These are phyloP conservation scores for Stichodactyla helianthus DNA, from an alignment of 64 coral and sea anemone species.

Conservation along the genomic window DNA sequence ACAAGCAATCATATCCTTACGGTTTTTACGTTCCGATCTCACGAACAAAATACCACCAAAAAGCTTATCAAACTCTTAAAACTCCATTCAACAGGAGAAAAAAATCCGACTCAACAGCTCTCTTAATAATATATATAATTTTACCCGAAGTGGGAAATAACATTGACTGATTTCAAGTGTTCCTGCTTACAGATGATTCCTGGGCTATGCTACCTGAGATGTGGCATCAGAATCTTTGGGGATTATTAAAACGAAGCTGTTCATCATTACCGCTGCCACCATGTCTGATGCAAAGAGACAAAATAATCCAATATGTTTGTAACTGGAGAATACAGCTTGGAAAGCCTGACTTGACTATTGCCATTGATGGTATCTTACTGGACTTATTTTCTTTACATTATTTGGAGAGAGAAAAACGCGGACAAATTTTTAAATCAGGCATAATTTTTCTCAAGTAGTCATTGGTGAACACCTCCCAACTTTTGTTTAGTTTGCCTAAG, in stretches of 20 bases:
- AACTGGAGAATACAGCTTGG: not conserved
- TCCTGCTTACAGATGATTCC: not conserved
- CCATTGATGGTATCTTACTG: not conserved
- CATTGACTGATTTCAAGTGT: not conserved
- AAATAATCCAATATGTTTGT: not conserved
- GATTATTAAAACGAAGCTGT: not conserved
- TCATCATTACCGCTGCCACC: not conserved
- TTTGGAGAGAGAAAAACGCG: not conserved
- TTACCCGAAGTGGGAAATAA: not conserved
- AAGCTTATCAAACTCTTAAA: not conserved
- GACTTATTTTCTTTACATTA: not conserved
- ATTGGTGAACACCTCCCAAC: not conserved
- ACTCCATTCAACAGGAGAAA: not conserved
- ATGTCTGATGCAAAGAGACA: not conserved
- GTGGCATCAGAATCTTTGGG: not conserved
- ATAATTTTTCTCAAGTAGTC: not conserved
- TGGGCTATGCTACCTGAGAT: not conserved
- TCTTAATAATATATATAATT: too few relatives aligned
- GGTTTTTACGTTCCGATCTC: not conserved
- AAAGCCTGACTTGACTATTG: not conserved
- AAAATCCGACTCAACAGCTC: not conserved
- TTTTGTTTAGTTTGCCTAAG: not conserved
- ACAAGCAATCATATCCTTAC: not conserved
- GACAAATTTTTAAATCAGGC: not conserved
- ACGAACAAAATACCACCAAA: not conserved